These are phyloP conservation scores for Onychomys leucogaster DNA, from an alignment of 2,797 vertebrate species.

Conservation along the genomic window DNA sequence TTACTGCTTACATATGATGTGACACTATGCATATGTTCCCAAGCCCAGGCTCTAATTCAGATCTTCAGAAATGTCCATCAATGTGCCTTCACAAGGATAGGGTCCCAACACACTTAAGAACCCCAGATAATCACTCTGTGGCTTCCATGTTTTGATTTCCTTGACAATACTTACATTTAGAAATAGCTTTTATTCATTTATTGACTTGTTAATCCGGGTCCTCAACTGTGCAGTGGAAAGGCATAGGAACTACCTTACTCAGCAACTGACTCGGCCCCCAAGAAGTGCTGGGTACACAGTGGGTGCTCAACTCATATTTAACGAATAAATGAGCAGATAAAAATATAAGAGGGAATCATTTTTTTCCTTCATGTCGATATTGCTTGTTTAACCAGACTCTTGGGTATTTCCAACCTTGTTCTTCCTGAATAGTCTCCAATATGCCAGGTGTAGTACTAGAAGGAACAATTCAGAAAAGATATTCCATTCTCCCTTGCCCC, in stretches of 20 bases:
- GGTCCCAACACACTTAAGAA: background rate
- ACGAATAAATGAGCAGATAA: background rate
- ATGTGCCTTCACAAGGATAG: background rate
- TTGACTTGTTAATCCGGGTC: background rate
- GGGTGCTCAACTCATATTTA: background rate
- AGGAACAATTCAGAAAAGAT: background rate
- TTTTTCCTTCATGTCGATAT: background rate
- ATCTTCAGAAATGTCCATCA: background rate
- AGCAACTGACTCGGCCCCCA: background rate
- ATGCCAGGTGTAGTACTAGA: background rate
- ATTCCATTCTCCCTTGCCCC: background rate
- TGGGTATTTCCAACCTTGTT: background rate
- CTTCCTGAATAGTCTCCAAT: background rate
- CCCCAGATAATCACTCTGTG: background rate
- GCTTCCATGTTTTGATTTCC: background rate
- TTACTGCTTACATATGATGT: no score
- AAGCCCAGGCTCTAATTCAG: background rate
- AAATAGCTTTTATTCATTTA: background rate
- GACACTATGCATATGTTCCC: accelerated
- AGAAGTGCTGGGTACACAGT: background rate
- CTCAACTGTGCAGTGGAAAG: background rate
- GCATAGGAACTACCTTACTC: background rate
- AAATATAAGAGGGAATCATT: background rate
- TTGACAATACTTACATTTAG: background rate
- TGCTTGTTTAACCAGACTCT: background rate